Percentiles rank a stretch among this genome's conserved stretches.
phyloP scores from a whole-genome alignment of 2,888 invertebrate genomes.

The Notodonta dromedarius region DNA sequence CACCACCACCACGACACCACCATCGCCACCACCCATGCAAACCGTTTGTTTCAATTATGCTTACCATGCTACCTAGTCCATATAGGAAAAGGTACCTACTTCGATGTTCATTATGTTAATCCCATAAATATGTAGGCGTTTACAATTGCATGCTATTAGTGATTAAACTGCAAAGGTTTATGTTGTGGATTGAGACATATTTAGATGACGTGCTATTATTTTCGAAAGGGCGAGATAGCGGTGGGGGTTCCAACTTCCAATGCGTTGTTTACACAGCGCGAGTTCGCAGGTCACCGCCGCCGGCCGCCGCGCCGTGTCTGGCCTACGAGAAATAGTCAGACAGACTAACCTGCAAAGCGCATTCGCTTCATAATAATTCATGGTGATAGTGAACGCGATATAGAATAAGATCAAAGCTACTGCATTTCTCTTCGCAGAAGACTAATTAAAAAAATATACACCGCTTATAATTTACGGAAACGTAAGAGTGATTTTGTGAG shows the following conservation, averaged over 20 bases:
- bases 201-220: slow-evolving; percentile 12
- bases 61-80: not conserved
- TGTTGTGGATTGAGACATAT: slow-evolving; percentile 13
- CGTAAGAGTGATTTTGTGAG: too few relatives aligned
- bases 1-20: slow-evolving; percentile 21
- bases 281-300: slow-evolving; percentile 13
- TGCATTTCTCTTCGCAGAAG: too few relatives aligned
- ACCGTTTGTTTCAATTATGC: slow-evolving; percentile 11
- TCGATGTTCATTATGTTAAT: slow-evolving; percentile 16
- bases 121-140: slow-evolving; percentile 14
- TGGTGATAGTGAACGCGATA: too few relatives aligned
- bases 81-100: not conserved
- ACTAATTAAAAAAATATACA: too few relatives aligned
- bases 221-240: slow-evolving; percentile 24
- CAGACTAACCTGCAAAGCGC: slow-evolving; percentile 29
- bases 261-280: slow-evolving; percentile 20
- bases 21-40: slow-evolving; percentile 21
- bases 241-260: slow-evolving; percentile 26
- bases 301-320: not conserved
- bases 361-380: slow-evolving; percentile 10
- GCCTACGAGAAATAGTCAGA: not conserved
- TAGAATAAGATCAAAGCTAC: too few relatives aligned
- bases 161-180: not conserved
- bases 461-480: too few relatives aligned
- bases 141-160: slow-evolving; percentile 26